phyloP scores from a whole-genome alignment of 1,140 invertebrate species.

The Zaprionus inermis region DNA sequence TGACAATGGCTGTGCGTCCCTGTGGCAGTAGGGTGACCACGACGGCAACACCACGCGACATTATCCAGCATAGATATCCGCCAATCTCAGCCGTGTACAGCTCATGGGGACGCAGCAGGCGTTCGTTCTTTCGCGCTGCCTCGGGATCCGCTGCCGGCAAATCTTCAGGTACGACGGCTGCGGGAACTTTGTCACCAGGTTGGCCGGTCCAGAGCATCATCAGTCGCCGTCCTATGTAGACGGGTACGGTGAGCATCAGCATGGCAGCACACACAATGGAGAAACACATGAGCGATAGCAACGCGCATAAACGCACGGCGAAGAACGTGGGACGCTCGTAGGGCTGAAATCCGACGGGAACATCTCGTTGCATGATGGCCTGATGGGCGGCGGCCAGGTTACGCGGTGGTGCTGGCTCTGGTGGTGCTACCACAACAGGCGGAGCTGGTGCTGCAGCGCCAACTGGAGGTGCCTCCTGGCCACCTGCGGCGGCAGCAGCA shows the following conservation, averaged over 20 bases:
- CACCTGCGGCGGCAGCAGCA: neutral
- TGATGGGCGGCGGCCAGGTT: conserved; percentile 91
- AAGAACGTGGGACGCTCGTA: conserved; percentile 95
- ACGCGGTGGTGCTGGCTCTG: conserved; percentile 72
- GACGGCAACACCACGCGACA: conserved; percentile 90
- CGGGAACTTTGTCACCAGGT: conserved; percentile 42
- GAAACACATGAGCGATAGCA: conserved; percentile 92
- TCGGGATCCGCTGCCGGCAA: conserved; percentile 46
- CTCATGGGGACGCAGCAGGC: conserved; percentile 93
- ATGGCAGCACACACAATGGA: conserved; percentile 90
- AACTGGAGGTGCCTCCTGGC: conserved; percentile 41
- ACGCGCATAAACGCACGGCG: conserved; percentile 89
- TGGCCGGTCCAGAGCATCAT: conserved; percentile 92
- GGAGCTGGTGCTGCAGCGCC: conserved; percentile 62
- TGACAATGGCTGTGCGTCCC: conserved; percentile 91
- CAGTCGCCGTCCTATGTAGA: conserved; percentile 92
- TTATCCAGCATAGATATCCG: conserved; percentile 96
- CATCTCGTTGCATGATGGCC: conserved; percentile 91
- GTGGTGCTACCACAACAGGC: conserved; percentile 64
- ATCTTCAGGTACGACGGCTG: conserved; percentile 47
- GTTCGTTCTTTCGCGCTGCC: conserved; percentile 84
- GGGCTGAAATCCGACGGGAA: conserved; percentile 92
- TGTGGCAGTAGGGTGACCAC: conserved; percentile 94
- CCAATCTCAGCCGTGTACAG: conserved; percentile 95
- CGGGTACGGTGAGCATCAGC: conserved; percentile 90